Evolutionary conservation across 2,888 invertebrate genomes (phyloP).

Genomic region (Drosophila niveifrons): DNA sequence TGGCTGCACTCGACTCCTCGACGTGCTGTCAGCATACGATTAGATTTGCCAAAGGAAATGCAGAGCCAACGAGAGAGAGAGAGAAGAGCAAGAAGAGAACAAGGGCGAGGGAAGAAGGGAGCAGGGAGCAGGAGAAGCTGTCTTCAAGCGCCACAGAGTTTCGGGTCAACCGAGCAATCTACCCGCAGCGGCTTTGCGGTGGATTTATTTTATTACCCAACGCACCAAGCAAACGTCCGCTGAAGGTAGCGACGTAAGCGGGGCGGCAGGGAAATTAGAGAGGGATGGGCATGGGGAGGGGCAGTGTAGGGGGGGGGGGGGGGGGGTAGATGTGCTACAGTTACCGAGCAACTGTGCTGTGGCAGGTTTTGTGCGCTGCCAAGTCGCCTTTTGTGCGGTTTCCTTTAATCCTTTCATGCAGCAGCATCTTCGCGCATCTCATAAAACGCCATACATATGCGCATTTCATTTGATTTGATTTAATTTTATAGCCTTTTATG

Average conservation of each 20-base stretch:
- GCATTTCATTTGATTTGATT: constrained; percentile 80
- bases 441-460: constrained; percentile 74
- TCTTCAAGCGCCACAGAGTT: constrained; percentile 35
- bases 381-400: constrained; percentile 59
- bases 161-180: constrained; percentile 76
- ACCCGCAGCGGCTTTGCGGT: constrained; percentile 77
- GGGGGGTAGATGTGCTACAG: not conserved
- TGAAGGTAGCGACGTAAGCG: not conserved
- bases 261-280: not conserved
- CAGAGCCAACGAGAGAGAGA: too few species aligned
- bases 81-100: not conserved
- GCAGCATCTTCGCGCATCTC: constrained; percentile 46
- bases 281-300: not conserved
- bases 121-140: not conserved
- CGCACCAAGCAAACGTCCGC: constrained; percentile 43
- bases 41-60: constrained; percentile 12
- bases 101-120: not conserved
- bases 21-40: constrained; percentile 48
- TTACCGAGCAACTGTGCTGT: constrained; percentile 7
- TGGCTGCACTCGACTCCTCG: constrained; percentile 15
- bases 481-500: constrained; percentile 75
- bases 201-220: constrained; percentile 78
- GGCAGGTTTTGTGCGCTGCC: constrained; percentile 21
- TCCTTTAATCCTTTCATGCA: constrained; percentile 61
- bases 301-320: too few species aligned